A percentile compares a stretch with the other conserved stretches of the same genome.
phyloP scores from a whole-genome alignment of 2,113 vertebrate genomes.

The Telmatochromis bifrenatus region DNA sequence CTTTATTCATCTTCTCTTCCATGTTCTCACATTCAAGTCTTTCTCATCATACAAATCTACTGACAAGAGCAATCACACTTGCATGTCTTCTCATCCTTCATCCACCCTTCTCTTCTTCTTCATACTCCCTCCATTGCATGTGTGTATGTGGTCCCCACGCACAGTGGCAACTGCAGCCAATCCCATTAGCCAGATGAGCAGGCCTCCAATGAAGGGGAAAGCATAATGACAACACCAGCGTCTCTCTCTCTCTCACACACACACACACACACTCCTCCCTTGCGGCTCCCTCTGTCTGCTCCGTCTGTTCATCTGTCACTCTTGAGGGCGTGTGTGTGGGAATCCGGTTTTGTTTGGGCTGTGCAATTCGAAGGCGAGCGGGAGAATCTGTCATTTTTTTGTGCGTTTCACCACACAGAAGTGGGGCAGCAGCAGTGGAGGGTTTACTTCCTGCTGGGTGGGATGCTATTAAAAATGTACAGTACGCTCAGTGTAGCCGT shows the following conservation, averaged over 20 bases:
- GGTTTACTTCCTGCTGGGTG: not conserved
- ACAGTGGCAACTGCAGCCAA: conserved; percentile 45
- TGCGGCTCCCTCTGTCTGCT: not conserved
- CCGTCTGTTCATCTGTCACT: conserved; percentile 23
- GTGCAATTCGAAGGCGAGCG: not conserved
- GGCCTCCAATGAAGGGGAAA: conserved; percentile 62
- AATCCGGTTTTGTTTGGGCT: not conserved
- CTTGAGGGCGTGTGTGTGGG: not conserved
- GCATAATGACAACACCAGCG: conserved; percentile 48
- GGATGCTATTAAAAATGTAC: not conserved
- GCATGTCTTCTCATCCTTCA: not conserved
- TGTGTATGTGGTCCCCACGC: not conserved
- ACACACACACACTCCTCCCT: not conserved
- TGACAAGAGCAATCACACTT: conserved; percentile 10
- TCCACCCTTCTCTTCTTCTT: not conserved
- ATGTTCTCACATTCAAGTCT: not conserved
- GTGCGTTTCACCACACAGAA: not conserved
- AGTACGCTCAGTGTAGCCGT: not conserved
- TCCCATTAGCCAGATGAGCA: conserved; percentile 69
- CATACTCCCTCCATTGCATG: not conserved
- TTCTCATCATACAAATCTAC: not conserved
- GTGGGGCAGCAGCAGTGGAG: not conserved
- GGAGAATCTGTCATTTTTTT: not conserved
- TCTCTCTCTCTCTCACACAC: not conserved
- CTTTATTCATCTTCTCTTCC: not conserved